A percentile compares a stretch with the other conserved stretches of the same genome.
These are phyloP conservation scores for Opisthocomus hoazin DNA, from an alignment of 2,113 vertebrate genomes.

Conservation along the genomic window DNA sequence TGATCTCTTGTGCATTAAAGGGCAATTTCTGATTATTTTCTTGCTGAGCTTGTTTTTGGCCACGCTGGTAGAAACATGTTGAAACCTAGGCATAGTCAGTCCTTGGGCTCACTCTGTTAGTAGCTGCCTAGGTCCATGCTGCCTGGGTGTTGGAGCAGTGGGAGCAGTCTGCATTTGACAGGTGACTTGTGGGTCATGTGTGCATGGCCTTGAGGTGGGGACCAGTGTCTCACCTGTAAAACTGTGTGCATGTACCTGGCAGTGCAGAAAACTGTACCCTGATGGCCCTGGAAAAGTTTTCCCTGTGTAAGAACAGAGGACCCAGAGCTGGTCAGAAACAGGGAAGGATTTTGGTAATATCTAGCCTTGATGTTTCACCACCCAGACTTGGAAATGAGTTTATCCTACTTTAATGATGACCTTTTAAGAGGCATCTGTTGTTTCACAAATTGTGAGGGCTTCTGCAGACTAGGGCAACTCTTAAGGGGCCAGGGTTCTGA, in stretches of 20 bases:
- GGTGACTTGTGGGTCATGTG: neutral
- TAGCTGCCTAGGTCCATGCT: neutral
- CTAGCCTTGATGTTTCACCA: neutral
- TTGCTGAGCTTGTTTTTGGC: neutral
- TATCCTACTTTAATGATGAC: neutral
- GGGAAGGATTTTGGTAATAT: neutral
- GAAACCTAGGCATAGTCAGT: neutral
- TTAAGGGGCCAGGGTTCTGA: neutral
- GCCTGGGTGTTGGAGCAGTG: neutral
- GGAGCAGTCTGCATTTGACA: neutral
- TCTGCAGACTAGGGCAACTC: neutral
- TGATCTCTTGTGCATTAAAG: neutral
- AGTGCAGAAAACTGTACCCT: neutral
- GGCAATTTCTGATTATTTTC: neutral
- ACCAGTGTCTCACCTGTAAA: neutral
- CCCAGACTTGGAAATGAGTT: neutral
- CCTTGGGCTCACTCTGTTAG: accelerated
- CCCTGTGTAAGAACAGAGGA: neutral
- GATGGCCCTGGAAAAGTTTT: neutral
- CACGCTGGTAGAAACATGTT: neutral
- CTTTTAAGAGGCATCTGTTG: neutral
- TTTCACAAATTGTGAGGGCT: neutral
- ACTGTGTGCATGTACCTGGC: neutral
- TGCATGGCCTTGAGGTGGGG: neutral
- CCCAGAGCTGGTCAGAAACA: neutral